Evolutionary conservation across 1,140 invertebrate genomes (phyloP).

Genomic region (Eumaeus atala): DNA sequence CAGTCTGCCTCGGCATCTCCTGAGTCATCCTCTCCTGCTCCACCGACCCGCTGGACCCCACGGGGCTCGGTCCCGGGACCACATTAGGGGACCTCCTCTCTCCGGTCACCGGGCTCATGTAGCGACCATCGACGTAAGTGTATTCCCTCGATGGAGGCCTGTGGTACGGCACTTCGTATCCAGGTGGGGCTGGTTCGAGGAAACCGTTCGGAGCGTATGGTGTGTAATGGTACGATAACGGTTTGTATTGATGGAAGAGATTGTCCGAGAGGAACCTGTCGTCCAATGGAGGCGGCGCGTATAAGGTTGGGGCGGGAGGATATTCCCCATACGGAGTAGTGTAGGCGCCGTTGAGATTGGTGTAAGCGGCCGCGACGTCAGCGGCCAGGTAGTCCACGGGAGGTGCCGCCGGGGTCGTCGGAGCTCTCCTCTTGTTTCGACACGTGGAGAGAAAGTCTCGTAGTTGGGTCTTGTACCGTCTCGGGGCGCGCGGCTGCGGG

Average conservation of each 20-base stretch:
- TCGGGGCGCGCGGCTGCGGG: constrained; percentile 85
- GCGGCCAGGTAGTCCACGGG: constrained; percentile 70
- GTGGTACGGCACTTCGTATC: constrained; percentile 65
- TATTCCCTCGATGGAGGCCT: constrained; percentile 73
- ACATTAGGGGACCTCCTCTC: constrained; percentile 74
- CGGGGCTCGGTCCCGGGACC: constrained; percentile 57
- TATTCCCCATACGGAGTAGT: constrained; percentile 77
- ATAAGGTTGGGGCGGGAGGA: constrained; percentile 76
- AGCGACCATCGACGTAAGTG: constrained; percentile 70
- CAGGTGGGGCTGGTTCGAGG: constrained; percentile 77
- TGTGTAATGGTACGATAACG: constrained; percentile 83
- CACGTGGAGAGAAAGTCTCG: constrained; percentile 94
- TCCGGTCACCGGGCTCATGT: constrained; percentile 58
- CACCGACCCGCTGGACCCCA: constrained; percentile 51
- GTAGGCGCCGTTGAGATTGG: constrained; percentile 88
- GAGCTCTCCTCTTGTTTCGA: constrained; percentile 89
- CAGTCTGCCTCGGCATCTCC: constrained; percentile 84
- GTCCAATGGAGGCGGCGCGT: constrained; percentile 82
- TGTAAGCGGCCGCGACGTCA: constrained; percentile 83
- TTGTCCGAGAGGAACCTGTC: constrained; percentile 87
- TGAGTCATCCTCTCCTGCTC: constrained; percentile 52
- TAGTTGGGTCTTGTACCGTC: constrained; percentile 93
- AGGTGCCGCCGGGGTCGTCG: constrained; percentile 69
- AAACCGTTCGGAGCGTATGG: constrained; percentile 88
- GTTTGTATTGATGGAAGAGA: constrained; percentile 88